Percentiles rank a stretch among this genome's conserved stretches.
These are phyloP conservation scores for Chiroxiphia lanceolata DNA, from an alignment of 2,797 vertebrate genomes.

Conservation along the genomic window DNA sequence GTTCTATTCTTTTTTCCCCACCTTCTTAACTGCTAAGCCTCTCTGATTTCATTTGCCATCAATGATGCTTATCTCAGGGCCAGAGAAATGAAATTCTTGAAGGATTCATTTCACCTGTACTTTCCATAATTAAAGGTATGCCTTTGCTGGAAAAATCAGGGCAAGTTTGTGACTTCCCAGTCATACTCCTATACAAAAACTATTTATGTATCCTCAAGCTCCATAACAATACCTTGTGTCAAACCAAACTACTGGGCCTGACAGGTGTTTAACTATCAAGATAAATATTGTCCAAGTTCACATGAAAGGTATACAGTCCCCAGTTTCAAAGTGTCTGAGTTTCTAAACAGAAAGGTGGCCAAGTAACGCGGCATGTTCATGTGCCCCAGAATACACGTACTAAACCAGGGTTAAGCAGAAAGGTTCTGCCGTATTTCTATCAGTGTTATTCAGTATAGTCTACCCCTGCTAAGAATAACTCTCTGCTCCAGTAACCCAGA, in stretches of 20 bases:
- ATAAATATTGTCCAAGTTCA: not conserved
- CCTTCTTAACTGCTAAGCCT: not conserved
- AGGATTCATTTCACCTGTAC: not conserved
- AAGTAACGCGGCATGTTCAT: not conserved
- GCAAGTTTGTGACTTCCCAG: not conserved
- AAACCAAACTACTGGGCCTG: not conserved
- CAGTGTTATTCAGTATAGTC: not conserved
- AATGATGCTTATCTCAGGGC: not conserved
- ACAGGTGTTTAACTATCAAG: not conserved
- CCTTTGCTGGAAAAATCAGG: not conserved
- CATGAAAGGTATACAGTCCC: not conserved
- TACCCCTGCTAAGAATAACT: not conserved
- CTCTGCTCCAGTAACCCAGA: constrained; percentile 15
- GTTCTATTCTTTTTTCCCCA: not conserved
- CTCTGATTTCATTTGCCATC: not conserved
- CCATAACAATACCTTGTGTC: not conserved
- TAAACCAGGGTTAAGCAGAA: not conserved
- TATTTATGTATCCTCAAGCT: not conserved
- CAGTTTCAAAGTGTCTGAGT: not conserved
- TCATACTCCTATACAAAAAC: not conserved
- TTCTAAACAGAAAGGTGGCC: not conserved
- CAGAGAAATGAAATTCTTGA: not conserved
- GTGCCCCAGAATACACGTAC: not conserved
- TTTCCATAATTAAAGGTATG: not conserved
- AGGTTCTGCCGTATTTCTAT: not conserved